phyloP scores from a whole-genome alignment of 2,797 vertebrate species.

The Sphenodon punctatus region DNA sequence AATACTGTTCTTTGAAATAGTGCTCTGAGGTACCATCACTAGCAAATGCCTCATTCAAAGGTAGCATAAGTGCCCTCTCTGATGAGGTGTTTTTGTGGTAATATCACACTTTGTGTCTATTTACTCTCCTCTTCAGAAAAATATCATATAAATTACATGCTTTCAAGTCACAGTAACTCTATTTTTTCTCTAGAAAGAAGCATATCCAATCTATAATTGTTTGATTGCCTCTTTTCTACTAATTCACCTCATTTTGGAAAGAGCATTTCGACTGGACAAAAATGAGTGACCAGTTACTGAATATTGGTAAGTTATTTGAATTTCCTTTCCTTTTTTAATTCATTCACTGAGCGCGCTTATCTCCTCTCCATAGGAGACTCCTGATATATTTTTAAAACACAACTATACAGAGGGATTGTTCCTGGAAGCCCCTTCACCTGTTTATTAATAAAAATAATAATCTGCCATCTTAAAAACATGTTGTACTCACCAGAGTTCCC shows the following conservation, averaged over 20 bases:
- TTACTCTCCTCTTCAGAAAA: slow-evolving; percentile 48
- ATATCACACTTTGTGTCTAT: slow-evolving; percentile 56
- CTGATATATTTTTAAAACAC: background rate
- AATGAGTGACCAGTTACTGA: slow-evolving; percentile 27
- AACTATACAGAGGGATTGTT: background rate
- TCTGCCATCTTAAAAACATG: background rate
- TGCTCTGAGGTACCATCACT: slow-evolving; percentile 42
- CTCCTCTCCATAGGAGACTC: slow-evolving; percentile 11
- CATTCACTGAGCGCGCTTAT: background rate
- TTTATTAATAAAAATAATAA: slow-evolving; percentile 1
- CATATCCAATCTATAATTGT: background rate
- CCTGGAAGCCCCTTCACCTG: background rate
- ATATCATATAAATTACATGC: slow-evolving; percentile 56
- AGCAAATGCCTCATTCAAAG: slow-evolving; percentile 61
- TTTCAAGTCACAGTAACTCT: slow-evolving; percentile 65
- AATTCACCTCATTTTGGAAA: slow-evolving; percentile 5
- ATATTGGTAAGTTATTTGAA: slow-evolving; percentile 11
- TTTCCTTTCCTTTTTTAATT: slow-evolving; percentile 25
- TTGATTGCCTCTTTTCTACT: slow-evolving; percentile 1
- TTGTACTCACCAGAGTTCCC: background rate
- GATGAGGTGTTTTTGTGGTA: slow-evolving; percentile 66
- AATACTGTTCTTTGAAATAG: slow-evolving; percentile 32
- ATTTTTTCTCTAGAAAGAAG: slow-evolving; percentile 54
- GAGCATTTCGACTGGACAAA: background rate
- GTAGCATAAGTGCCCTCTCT: slow-evolving; percentile 57